Evolutionary conservation across 2,888 invertebrate species (phyloP), one percentile per base, ranked within the genome.

Genomic region (Alloscopus bannaensis): DNA sequence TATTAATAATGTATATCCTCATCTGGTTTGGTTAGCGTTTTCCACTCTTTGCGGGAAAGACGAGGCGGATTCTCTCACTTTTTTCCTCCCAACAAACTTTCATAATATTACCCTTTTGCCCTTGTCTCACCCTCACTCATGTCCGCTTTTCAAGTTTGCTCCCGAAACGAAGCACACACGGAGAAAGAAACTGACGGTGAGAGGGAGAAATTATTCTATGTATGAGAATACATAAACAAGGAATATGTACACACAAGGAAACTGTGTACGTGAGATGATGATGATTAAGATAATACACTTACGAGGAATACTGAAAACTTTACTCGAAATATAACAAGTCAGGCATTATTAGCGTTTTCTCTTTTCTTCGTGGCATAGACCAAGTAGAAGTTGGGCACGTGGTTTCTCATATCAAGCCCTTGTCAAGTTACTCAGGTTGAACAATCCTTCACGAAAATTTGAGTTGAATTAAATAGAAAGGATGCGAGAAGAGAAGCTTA

Each of bases 1-100:
- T 75, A 75, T 75, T 75, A 75, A 75, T 75, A 66, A 75, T 75
- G 75, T 50, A 75, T 29, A 57, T 29, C 18, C 50, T 75, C 66
- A 66, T 75, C 59, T 70, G 24, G 24, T n/a, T 57, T 13, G 28
- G 18, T n/a, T n/a, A 28, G 16, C 57, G 16, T 47, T 11, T 47
- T 47, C 8, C 16, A 13, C 2, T 45, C 45, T 16, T 8, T 36
- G 13, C 36, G 36, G 36, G 13, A 36, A 36, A 36, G 13, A 36
- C 8, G 36, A 36, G 36, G 36, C 3, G 13, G 45, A n/a, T 45
- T 4, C 57, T 4, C 22, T 57, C 57, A n/a, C 57, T 57, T 29
- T 52, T 11, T 50, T n/a, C 26, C 24, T 62, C 18, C 22, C 57
- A 29, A 69, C 36, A 45, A n/a, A 70, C 59, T 59, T 70, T 70